Percentiles rank a stretch among this genome's conserved stretches.
phyloP scores from a whole-genome alignment of 2,888 invertebrate species.

The Rhimphoctona megacephalus region DNA sequence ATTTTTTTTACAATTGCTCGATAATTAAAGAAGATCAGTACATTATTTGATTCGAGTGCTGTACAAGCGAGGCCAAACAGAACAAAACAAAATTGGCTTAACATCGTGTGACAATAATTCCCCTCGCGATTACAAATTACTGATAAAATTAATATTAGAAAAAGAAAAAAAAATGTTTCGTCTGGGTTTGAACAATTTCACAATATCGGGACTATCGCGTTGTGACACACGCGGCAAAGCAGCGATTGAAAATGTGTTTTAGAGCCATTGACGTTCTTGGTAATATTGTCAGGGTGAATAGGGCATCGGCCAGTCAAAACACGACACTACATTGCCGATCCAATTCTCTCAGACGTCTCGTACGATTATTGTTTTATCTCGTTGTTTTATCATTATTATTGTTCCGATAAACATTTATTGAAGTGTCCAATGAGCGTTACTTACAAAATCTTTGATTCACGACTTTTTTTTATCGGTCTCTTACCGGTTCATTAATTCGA shows the following conservation, averaged over 20 bases:
- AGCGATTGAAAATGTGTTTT: background rate
- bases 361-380: constrained; percentile 27
- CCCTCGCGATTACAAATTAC: constrained; percentile 52
- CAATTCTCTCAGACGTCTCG: constrained; percentile 40
- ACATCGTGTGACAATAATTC: constrained; percentile 50
- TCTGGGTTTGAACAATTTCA: background rate
- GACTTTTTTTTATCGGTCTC: background rate
- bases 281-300: constrained; percentile 71
- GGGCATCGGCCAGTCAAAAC: constrained; percentile 76
- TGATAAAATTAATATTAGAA: constrained; percentile 27
- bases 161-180: constrained; percentile 7
- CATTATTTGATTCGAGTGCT: background rate
- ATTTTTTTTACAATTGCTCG: background rate
- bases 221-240: constrained; percentile 8
- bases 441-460: background rate
- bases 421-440: constrained; percentile 32
- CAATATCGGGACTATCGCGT: constrained; percentile 11
- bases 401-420: background rate
- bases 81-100: background rate
- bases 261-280: constrained; percentile 36
- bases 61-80: background rate
- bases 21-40: no score
- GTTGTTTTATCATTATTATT: constrained; percentile 23
- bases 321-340: constrained; percentile 62
- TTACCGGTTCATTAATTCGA: background rate